Percentiles rank a stretch among this genome's conserved stretches.
These are phyloP conservation scores for Palloptera scutellata DNA, from an alignment of 2,888 invertebrate species.

Conservation along the genomic window DNA sequence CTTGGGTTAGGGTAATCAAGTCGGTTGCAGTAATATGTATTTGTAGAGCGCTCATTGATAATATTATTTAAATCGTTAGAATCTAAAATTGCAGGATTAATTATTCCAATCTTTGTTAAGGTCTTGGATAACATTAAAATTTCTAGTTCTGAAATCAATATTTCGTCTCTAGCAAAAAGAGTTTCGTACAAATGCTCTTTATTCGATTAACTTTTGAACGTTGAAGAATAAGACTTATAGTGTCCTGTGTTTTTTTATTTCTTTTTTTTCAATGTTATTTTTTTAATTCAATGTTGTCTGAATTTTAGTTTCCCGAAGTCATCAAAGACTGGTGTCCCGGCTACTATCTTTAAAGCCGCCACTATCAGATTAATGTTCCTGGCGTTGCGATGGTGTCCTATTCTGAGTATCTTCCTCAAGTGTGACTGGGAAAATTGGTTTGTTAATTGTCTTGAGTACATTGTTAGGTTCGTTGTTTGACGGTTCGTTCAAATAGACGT, in stretches of 20 bases:
- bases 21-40: conserved; percentile 10
- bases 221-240: background rate
- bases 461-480: background rate
- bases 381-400: conserved; percentile 32
- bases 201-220: background rate
- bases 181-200: no score
- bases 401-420: no score
- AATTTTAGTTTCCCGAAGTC: conserved; percentile 31
- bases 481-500: conserved; percentile 6
- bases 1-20: background rate
- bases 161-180: conserved; percentile 32
- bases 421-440: background rate
- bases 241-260: conserved; percentile 23
- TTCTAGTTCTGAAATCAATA: conserved; percentile 34
- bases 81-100: conserved; percentile 33
- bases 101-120: conserved; percentile 33
- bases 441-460: background rate
- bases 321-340: conserved; percentile 32
- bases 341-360: conserved; percentile 33
- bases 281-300: conserved; percentile 24
- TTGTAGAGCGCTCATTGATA: conserved; percentile 33
- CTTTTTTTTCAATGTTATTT: conserved; percentile 21
- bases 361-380: conserved; percentile 34
- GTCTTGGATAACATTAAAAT: conserved; percentile 30
- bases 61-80: conserved; percentile 32